These are phyloP conservation scores for Dromococcyx pavoninus DNA, from an alignment of 2,797 vertebrate genomes.

Conservation along the genomic window DNA sequence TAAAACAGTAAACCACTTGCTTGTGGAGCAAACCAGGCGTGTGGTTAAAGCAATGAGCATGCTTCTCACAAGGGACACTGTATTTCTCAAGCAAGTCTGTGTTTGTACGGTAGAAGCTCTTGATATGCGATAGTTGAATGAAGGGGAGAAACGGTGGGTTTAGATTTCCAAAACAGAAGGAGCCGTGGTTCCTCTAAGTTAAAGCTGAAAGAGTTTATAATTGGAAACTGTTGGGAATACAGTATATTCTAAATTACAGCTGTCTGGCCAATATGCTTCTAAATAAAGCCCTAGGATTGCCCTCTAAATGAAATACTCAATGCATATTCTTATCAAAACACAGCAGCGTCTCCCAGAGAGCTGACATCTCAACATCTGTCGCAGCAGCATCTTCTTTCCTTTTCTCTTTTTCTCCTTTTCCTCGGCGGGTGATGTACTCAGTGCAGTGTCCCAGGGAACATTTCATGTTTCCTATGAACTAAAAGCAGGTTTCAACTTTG, in stretches of 20 bases:
- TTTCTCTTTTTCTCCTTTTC: too few relatives aligned
- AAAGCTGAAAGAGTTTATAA: conserved; percentile 49
- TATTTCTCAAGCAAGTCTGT: background rate
- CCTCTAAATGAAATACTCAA: conserved; percentile 35
- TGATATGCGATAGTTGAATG: background rate
- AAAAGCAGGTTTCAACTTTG: background rate
- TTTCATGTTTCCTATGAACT: background rate
- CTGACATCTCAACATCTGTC: background rate
- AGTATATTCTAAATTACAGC: conserved; percentile 54
- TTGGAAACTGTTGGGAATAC: conserved; percentile 44
- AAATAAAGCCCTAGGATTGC: conserved; percentile 57
- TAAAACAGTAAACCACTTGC: background rate
- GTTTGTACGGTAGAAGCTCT: background rate
- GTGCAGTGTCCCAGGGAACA: background rate
- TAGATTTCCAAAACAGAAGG: conserved; percentile 9
- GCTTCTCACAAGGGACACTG: background rate
- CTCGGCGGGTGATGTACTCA: background rate
- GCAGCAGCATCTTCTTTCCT: background rate
- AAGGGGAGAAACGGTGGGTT: background rate
- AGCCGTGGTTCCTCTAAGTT: conserved; percentile 31
- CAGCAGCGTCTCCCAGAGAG: conserved; percentile 3
- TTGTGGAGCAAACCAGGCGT: background rate
- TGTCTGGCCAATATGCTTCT: conserved; percentile 55
- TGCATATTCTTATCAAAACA: conserved; percentile 5
- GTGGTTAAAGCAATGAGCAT: background rate